phyloP scores from a whole-genome alignment of 2,888 invertebrate species.

The Eupithecia subumbrata region DNA sequence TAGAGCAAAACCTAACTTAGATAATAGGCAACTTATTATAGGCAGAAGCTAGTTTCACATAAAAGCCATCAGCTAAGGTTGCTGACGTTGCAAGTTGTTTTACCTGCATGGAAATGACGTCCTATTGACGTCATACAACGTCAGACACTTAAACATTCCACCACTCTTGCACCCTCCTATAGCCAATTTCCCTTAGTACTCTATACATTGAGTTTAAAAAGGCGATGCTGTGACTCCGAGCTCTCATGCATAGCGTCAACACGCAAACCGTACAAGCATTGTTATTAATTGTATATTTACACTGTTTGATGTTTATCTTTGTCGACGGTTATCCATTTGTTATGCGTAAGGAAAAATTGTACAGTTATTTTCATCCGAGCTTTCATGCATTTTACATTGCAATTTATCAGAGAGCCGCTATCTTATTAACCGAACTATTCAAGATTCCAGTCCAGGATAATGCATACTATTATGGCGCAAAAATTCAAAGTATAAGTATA shows the following conservation, averaged over 20 bases:
- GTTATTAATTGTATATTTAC: background rate
- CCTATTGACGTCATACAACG: background rate
- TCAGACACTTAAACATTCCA: background rate
- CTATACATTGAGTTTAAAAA: too few species aligned
- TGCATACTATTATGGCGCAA: too few species aligned
- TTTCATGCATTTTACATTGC: background rate
- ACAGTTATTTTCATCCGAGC: too few species aligned
- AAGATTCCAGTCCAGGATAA: too few species aligned
- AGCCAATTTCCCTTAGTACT: background rate
- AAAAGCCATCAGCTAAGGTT: background rate
- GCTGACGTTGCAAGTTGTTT: background rate
- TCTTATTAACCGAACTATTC: background rate
- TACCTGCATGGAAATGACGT: background rate
- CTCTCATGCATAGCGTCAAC: too few species aligned
- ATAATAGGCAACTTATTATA: too few species aligned
- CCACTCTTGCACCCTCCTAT: background rate
- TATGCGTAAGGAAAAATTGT: background rate
- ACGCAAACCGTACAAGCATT: background rate
- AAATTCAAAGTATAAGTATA: too few species aligned
- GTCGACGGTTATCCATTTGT: background rate
- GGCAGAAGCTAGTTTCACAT: too few species aligned
- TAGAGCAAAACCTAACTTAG: too few species aligned
- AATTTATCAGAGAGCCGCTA: background rate
- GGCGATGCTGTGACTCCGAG: background rate
- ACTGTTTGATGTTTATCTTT: background rate